These are phyloP conservation scores for Prunella strophiata DNA, from an alignment of 2,797 vertebrate species.

Conservation along the genomic window DNA sequence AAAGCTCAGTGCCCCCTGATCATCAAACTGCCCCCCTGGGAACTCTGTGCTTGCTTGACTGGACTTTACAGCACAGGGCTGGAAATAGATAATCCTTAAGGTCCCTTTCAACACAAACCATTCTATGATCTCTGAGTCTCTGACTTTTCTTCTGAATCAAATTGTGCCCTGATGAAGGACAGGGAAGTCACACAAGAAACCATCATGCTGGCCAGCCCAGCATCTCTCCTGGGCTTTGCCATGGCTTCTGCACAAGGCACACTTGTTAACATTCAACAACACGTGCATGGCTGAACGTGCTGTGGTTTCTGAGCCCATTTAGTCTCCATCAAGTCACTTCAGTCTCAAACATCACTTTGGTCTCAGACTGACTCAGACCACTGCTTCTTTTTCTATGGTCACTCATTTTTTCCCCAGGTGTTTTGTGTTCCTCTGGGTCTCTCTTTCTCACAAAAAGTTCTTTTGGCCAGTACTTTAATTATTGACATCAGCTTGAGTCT, in stretches of 20 bases:
- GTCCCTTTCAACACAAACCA: background rate
- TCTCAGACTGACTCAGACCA: background rate
- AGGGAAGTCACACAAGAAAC: accelerated
- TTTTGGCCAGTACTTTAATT: background rate
- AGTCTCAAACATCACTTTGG: accelerated
- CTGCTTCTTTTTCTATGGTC: background rate
- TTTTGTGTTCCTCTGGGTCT: background rate
- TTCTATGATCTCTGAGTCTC: background rate
- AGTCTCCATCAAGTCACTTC: accelerated
- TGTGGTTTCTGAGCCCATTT: background rate
- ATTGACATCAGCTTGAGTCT: background rate
- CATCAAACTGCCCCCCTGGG: background rate
- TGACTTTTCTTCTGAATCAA: background rate
- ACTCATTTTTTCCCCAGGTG: background rate
- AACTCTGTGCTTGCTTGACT: background rate
- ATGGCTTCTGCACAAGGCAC: background rate
- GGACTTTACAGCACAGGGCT: background rate
- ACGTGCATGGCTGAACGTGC: accelerated
- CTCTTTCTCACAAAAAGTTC: background rate
- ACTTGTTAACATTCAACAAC: background rate
- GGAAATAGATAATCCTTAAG: background rate
- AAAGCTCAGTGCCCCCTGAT: background rate
- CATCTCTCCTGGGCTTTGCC: background rate
- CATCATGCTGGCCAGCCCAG: background rate
- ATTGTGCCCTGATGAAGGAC: background rate